Percentiles rank a stretch among this genome's conserved stretches.
These are phyloP conservation scores for Sander vitreus DNA, from an alignment of 2,113 vertebrate species.

Conservation along the genomic window DNA sequence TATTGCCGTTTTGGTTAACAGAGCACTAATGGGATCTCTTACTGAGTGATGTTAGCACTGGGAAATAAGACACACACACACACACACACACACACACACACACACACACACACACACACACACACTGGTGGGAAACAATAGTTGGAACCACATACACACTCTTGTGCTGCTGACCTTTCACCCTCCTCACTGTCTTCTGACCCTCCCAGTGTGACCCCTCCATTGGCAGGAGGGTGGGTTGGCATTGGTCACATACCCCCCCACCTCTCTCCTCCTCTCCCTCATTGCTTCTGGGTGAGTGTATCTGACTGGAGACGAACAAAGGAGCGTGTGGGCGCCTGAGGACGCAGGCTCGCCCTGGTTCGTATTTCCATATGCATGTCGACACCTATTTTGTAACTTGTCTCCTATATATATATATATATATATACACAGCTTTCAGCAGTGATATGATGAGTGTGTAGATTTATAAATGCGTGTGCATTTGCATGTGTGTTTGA, in stretches of 20 bases:
- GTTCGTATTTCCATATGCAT: conserved; percentile 87
- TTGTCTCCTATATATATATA: conserved; percentile 17
- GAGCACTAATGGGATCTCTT: conserved; percentile 23
- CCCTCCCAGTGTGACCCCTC: conserved; percentile 40
- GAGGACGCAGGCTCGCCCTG: conserved; percentile 79
- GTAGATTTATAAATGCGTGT: background rate
- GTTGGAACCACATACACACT: conserved; percentile 16
- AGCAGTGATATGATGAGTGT: conserved; percentile 38
- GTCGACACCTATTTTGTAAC: conserved; percentile 78
- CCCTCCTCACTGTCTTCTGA: conserved; percentile 67
- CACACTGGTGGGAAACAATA: conserved; percentile 50
- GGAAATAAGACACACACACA: conserved; percentile 7
- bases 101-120: conserved; percentile 14
- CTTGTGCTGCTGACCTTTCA: conserved; percentile 59
- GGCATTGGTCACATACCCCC: conserved; percentile 79
- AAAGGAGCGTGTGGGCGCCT: conserved; percentile 86
- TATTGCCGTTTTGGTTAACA: conserved; percentile 38
- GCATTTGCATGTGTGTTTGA: background rate
- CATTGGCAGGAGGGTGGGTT: conserved; percentile 83
- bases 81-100: conserved; percentile 8
- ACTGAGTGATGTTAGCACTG: conserved; percentile 3
- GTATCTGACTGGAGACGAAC: conserved; percentile 87
- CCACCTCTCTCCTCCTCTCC: background rate
- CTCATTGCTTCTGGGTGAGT: conserved; percentile 92
- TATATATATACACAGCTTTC: background rate